These are phyloP conservation scores for Danio kyathit DNA, from an alignment of 2,797 vertebrate genomes.

Conservation along the genomic window DNA sequence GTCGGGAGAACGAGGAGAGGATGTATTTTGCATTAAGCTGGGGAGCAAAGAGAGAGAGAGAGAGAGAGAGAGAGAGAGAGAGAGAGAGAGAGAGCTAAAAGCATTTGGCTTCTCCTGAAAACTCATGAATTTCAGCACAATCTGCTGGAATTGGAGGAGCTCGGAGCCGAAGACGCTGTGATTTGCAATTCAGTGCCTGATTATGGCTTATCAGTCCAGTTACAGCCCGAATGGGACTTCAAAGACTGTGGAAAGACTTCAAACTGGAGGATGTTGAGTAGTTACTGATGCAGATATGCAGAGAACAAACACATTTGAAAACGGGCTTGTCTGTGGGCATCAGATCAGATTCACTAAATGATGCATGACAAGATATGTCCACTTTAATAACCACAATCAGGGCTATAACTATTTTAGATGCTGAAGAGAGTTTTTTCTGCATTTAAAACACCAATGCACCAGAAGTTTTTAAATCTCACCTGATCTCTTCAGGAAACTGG, in stretches of 20 bases:
- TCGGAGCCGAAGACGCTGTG: slow-evolving; percentile 15
- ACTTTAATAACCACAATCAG: background rate
- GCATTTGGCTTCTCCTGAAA: slow-evolving; percentile 19
- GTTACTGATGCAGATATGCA: slow-evolving; percentile 22
- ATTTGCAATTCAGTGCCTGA: slow-evolving; percentile 51
- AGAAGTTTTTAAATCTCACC: slow-evolving; percentile 72
- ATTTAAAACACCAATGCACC: too few species aligned
- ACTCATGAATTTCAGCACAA: slow-evolving; percentile 32
- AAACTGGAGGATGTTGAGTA: slow-evolving; percentile 26
- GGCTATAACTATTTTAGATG: background rate
- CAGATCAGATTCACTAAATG: slow-evolving; percentile 1
- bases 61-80: slow-evolving; percentile 18
- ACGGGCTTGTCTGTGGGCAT: background rate
- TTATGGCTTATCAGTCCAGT: slow-evolving; percentile 50
- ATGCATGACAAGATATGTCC: background rate
- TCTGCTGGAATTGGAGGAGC: slow-evolving; percentile 23
- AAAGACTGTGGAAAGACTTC: slow-evolving; percentile 37
- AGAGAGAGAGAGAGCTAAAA: slow-evolving; percentile 23
- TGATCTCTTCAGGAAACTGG: slow-evolving; percentile 92
- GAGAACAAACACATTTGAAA: slow-evolving; percentile 8
- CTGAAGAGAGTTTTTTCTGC: background rate
- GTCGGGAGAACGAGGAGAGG: slow-evolving; percentile 17
- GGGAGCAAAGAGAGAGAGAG: slow-evolving; percentile 11
- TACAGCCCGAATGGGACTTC: slow-evolving; percentile 35
- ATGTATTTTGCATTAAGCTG: slow-evolving; percentile 60